Evolutionary conservation across 2,888 invertebrate genomes (phyloP).

Genomic region (Agonum fuliginosum): DNA sequence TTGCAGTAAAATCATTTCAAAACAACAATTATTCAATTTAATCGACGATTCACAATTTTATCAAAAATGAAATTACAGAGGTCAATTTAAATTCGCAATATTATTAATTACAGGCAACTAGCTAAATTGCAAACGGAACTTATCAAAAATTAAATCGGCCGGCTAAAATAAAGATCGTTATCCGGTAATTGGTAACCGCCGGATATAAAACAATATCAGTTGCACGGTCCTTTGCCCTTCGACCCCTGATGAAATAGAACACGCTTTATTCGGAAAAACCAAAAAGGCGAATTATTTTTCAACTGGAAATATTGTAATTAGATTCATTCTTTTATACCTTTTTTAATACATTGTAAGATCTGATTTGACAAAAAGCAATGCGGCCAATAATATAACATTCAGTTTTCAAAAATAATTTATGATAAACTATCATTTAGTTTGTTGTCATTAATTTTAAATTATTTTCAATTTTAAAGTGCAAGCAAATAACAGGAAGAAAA

Average conservation of each 20-base stretch:
- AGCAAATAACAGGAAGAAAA: no score
- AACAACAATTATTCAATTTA: slow-evolving; percentile 44
- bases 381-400: no score
- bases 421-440: no score
- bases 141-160: slow-evolving; percentile 54
- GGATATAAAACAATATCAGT: slow-evolving; percentile 53
- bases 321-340: no score
- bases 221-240: background rate
- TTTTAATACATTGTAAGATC: no score
- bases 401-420: no score
- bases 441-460: no score
- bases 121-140: slow-evolving; percentile 46
- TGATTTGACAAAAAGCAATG: no score
- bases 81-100: slow-evolving; percentile 22
- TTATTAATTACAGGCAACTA: slow-evolving; percentile 39
- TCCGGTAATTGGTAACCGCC: slow-evolving; percentile 46
- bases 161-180: slow-evolving; percentile 54
- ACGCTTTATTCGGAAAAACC: background rate
- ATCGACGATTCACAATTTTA: slow-evolving; percentile 12
- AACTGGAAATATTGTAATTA: no score
- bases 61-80: slow-evolving; percentile 19
- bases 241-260: background rate
- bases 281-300: background rate
- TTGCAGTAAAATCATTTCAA: slow-evolving; percentile 21
- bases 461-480: no score